phyloP scores from a whole-genome alignment of 2,797 vertebrate genomes.

The Poecilia gillii region DNA sequence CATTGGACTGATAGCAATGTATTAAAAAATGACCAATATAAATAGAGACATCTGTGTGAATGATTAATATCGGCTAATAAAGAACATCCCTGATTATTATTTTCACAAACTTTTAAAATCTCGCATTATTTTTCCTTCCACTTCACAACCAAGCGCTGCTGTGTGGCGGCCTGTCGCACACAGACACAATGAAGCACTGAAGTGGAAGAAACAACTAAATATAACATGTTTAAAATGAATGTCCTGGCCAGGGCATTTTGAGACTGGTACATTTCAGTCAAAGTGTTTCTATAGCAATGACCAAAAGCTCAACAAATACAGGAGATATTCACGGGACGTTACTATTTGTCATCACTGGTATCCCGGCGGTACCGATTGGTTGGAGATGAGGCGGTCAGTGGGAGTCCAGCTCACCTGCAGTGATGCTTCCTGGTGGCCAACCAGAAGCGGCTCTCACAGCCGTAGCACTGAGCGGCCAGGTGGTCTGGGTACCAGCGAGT shows the following conservation, averaged over 20 bases:
- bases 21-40: no score
- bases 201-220: not conserved
- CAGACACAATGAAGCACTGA: not conserved
- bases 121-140: not conserved
- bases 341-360: no score
- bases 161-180: not conserved
- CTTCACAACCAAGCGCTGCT: not conserved
- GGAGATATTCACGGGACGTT: not conserved
- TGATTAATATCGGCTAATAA: no score
- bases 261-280: not conserved
- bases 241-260: not conserved
- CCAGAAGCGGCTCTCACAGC: constrained; percentile 96
- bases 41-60: no score
- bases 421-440: constrained; percentile 94
- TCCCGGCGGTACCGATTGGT: not conserved
- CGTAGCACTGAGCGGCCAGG: constrained; percentile 94
- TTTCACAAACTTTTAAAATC: not conserved
- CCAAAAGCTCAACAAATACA: not conserved
- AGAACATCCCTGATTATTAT: not conserved
- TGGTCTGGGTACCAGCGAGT: constrained; percentile 98
- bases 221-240: not conserved
- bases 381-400: not conserved
- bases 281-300: not conserved
- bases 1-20: no score
- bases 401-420: constrained; percentile 87